Conservation (phyloP, 2,888 invertebrate species). For the Hymenopus coronatus region DNA sequence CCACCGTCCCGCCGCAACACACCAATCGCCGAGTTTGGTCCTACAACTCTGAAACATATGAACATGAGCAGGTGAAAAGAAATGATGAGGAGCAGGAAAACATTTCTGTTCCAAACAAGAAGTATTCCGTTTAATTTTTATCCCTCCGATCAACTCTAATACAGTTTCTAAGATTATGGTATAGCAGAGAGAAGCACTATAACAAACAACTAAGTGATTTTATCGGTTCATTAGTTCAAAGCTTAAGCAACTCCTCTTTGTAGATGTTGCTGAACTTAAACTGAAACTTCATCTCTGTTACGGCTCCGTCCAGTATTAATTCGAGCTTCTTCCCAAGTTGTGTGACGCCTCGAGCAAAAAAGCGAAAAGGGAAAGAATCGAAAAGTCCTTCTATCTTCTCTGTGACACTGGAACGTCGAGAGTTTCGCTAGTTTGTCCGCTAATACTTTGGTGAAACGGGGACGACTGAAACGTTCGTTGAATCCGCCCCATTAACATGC, state of each 20-base stretch:
- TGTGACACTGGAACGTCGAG: background rate
- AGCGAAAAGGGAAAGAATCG: background rate
- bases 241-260: background rate
- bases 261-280: background rate
- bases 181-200: background rate
- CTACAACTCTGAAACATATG: too few species aligned
- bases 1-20: too few species aligned
- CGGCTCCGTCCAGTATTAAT: background rate
- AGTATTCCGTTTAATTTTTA: background rate
- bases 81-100: too few species aligned
- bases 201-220: background rate
- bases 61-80: too few species aligned
- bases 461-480: background rate
- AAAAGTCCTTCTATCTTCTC: background rate
- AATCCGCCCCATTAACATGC: conserved; percentile 22
- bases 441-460: background rate
- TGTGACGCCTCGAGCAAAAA: background rate
- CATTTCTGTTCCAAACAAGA: too few species aligned
- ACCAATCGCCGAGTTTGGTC: too few species aligned
- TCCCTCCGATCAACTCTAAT: background rate
- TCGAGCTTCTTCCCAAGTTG: background rate
- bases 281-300: background rate
- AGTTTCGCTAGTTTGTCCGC: conserved; percentile 6
- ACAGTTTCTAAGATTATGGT: too few species aligned
- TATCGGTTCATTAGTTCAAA: background rate